A percentile compares a stretch with the other conserved stretches of the same genome.
Evolutionary conservation across 2,888 invertebrate species (phyloP).

Genomic region (Nebria brevicollis): DNA sequence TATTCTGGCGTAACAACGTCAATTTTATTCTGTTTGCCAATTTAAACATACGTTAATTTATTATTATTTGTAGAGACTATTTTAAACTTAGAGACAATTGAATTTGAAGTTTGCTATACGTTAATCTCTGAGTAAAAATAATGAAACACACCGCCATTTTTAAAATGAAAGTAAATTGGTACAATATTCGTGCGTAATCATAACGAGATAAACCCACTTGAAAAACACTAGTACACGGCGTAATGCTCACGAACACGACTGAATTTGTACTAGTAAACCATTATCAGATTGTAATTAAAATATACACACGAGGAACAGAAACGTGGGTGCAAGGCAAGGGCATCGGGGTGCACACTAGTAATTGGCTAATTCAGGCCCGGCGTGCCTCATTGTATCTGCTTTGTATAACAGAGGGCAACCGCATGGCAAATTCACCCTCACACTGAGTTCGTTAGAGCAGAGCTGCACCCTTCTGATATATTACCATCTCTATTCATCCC

Average conservation of each 20-base stretch:
- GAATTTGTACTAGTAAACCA: constrained; percentile 49
- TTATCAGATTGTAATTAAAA: constrained; percentile 64
- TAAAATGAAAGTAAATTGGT: constrained; percentile 3
- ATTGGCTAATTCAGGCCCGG: constrained; percentile 63
- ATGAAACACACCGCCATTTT: too few species aligned
- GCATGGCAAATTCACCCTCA: constrained; percentile 61
- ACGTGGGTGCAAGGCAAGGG: constrained; percentile 49
- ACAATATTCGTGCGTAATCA: constrained; percentile 10
- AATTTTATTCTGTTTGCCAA: too few species aligned
- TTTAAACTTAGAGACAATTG: too few species aligned
- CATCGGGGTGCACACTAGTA: constrained; percentile 54
- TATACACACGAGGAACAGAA: constrained; percentile 55
- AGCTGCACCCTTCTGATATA: neutral
- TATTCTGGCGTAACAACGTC: too few species aligned
- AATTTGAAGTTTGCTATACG: too few species aligned
- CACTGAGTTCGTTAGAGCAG: constrained; percentile 58
- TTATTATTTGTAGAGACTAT: too few species aligned
- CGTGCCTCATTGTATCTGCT: constrained; percentile 60
- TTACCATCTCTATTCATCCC: neutral
- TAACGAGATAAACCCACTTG: constrained; percentile 28
- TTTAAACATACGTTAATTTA: too few species aligned
- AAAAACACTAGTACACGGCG: neutral
- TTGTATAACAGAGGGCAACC: constrained; percentile 64
- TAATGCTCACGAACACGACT: constrained; percentile 11
- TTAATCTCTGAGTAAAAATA: too few species aligned